phyloP scores from a whole-genome alignment of 2,113 vertebrate species.

The Antidorcas marsupialis region DNA sequence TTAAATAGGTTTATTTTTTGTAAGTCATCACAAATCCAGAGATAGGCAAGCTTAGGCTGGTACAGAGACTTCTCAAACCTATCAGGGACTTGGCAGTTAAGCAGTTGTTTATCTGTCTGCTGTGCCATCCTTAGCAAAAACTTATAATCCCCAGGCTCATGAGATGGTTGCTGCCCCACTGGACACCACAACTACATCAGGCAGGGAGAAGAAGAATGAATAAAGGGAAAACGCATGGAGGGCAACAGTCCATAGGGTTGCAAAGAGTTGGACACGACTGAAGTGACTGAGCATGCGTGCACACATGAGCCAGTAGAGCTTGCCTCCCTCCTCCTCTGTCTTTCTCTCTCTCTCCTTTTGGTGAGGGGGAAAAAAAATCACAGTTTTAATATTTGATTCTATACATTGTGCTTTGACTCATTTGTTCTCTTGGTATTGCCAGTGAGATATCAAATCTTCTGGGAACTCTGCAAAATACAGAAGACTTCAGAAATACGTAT shows the following conservation, averaged over 20 bases:
- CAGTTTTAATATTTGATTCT: not conserved
- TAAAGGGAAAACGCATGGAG: not conserved
- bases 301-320: not conserved
- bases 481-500: not conserved
- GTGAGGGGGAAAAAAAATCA: not conserved
- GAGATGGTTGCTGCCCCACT: not conserved
- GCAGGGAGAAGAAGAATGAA: not conserved
- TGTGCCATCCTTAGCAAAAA: not conserved
- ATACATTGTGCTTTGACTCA: not conserved
- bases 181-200: not conserved
- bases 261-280: not conserved
- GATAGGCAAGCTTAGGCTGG: not conserved
- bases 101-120: not conserved
- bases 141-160: not conserved
- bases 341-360: not conserved
- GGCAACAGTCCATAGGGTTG: not conserved
- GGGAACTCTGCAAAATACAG: not conserved
- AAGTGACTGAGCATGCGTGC: not conserved
- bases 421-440: not conserved
- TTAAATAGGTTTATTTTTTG: not conserved
- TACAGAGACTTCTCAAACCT: not conserved
- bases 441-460: not conserved
- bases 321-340: not conserved
- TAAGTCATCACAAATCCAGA: not conserved
- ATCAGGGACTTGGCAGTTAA: not conserved